A percentile compares a stretch with the other conserved stretches of the same genome.
Evolutionary conservation across 2,888 invertebrate species (phyloP).

Genomic region (Lysandra bellargus): DNA sequence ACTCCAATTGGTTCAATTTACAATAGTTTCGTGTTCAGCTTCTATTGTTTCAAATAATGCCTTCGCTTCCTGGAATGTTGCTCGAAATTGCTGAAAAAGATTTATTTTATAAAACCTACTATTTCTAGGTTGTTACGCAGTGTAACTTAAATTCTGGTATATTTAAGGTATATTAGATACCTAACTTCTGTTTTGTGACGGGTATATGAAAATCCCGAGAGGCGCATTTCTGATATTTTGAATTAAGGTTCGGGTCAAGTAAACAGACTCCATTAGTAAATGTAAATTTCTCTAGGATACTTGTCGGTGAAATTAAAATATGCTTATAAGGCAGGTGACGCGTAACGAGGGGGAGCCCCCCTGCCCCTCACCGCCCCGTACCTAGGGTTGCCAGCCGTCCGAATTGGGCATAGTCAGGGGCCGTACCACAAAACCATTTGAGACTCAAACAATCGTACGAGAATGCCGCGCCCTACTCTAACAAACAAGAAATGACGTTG

Average conservation of each 20-base stretch:
- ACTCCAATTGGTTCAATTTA: not conserved
- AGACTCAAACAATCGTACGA: too few relatives aligned
- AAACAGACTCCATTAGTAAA: constrained; percentile 5
- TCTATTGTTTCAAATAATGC: not conserved
- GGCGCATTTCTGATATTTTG: not conserved
- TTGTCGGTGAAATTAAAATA: constrained; percentile 27
- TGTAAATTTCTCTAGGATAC: not conserved
- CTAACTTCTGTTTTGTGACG: not conserved
- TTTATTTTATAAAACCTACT: not conserved
- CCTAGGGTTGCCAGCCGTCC: too few relatives aligned
- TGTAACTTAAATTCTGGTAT: not conserved
- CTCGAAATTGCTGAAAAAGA: not conserved
- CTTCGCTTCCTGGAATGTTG: not conserved
- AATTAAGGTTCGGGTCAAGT: constrained; percentile 2
- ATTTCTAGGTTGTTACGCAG: too few relatives aligned
- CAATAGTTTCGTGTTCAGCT: constrained; percentile 2
- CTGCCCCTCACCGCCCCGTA: not conserved
- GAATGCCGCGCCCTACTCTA: too few relatives aligned
- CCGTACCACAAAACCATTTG: too few relatives aligned
- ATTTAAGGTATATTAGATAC: not conserved
- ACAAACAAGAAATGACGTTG: too few relatives aligned
- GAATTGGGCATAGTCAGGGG: too few relatives aligned
- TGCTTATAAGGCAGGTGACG: constrained; percentile 23
- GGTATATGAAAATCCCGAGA: too few relatives aligned
- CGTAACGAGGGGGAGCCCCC: not conserved